Evolutionary conservation across 1,140 invertebrate species (phyloP).

Genomic region (Lucilia cuprina): DNA sequence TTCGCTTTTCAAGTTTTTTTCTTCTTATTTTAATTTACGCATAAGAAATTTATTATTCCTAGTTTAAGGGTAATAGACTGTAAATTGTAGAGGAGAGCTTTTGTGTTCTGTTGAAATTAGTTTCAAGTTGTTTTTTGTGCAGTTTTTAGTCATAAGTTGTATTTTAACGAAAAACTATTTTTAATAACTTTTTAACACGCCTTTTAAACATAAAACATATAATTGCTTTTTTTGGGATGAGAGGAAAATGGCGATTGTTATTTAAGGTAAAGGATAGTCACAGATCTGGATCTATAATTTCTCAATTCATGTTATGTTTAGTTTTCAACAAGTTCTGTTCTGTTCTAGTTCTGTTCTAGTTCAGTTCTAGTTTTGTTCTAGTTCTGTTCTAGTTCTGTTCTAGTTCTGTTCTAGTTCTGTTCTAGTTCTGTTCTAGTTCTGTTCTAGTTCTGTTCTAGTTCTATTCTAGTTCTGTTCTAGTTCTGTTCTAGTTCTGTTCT

Average conservation of each 20-base stretch:
- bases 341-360: no score
- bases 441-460: no score
- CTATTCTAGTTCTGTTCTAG: no score
- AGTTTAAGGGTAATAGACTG: conserved; percentile 7
- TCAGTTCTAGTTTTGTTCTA: no score
- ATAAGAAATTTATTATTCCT: background rate
- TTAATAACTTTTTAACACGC: conserved; percentile 30
- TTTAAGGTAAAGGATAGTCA: no score
- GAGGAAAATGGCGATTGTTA: background rate
- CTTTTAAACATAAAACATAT: conserved; percentile 27
- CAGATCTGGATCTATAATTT: no score
- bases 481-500: no score
- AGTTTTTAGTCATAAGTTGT: background rate
- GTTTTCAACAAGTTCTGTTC: no score
- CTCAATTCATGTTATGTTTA: no score
- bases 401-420: no score
- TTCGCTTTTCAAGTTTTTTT: background rate
- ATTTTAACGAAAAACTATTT: background rate
- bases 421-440: no score
- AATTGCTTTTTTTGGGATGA: background rate
- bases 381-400: no score
- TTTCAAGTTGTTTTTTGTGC: background rate
- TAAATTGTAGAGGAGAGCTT: conserved; percentile 1
- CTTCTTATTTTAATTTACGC: background rate
- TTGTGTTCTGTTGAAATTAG: background rate